Conservation (phyloP, 2,113 vertebrate genomes). For the Xenus cinereus region DNA sequence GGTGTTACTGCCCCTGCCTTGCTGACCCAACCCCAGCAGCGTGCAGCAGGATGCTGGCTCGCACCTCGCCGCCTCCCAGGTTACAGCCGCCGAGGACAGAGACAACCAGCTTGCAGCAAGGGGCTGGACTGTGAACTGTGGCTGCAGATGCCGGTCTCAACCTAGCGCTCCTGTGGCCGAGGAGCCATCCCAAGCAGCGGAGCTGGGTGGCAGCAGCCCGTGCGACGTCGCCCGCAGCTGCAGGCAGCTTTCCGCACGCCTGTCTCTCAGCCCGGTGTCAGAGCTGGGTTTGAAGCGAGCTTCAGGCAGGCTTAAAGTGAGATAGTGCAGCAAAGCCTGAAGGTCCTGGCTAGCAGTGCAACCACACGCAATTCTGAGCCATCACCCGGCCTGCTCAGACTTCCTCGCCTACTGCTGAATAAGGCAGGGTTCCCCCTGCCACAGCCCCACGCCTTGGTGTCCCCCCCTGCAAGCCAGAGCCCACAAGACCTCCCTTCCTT, state of each 20-base stretch:
- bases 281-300: background rate
- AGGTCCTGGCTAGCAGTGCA: background rate
- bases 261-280: background rate
- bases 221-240: background rate
- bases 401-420: background rate
- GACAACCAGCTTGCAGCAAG: background rate
- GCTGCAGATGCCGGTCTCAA: background rate
- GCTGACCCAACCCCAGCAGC: background rate
- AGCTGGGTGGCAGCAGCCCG: background rate
- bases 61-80: background rate
- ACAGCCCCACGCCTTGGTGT: background rate
- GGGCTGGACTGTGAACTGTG: background rate
- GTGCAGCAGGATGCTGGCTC: background rate
- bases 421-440: background rate
- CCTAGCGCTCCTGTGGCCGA: rapidly evolving
- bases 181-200: background rate
- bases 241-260: background rate
- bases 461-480: background rate
- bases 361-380: rapidly evolving
- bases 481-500: background rate
- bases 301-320: background rate
- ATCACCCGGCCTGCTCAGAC: background rate
- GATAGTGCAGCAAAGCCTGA: background rate
- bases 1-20: background rate
- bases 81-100: background rate